Conservation (phyloP, 1,140 invertebrate species). For the Penaeus japonicus region DNA sequence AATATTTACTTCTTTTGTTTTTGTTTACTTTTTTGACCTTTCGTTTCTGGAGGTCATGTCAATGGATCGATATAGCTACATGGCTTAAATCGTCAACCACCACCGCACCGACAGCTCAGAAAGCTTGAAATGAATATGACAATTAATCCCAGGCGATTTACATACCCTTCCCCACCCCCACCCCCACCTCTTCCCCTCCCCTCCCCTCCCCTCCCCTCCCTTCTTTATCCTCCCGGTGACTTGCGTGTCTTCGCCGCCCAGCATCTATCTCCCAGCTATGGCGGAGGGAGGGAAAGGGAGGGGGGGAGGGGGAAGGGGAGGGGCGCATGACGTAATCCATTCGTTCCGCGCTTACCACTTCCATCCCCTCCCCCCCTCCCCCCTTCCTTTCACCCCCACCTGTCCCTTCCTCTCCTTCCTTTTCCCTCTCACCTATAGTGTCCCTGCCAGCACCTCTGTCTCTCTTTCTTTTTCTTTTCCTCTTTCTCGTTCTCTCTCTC, state of each 20-base stretch:
- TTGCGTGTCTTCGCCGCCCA: background rate
- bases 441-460: background rate
- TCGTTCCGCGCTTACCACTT: no score
- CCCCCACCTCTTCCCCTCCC: background rate
- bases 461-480: background rate
- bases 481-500: background rate
- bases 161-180: background rate
- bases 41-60: no score
- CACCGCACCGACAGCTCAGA: no score
- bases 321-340: background rate
- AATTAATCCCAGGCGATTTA: background rate
- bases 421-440: background rate
- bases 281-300: background rate
- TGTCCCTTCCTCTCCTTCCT: background rate
- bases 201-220: background rate
- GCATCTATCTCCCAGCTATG: background rate
- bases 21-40: no score
- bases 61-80: no score
- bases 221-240: background rate
- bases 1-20: no score
- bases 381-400: background rate
- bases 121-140: no score
- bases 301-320: background rate
- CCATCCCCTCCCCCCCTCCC: background rate
- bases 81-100: no score